phyloP scores from a whole-genome alignment of 2,888 invertebrate species.

The Dexiosoma caninum region DNA sequence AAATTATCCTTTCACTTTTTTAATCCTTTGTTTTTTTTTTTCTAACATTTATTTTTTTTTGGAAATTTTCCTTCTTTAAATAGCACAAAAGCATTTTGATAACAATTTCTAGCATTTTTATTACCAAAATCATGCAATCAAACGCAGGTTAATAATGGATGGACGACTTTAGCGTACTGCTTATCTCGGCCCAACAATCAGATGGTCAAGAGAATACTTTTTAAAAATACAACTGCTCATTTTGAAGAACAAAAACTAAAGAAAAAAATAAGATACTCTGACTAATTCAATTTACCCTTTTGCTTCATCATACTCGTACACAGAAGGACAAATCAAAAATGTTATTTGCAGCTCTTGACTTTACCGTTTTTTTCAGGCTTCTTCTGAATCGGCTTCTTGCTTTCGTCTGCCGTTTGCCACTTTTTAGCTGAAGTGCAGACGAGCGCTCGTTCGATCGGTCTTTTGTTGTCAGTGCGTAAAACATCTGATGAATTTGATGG shows the following conservation, averaged over 20 bases:
- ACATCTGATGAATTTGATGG: conserved; percentile 33
- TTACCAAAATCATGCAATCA: background rate
- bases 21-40: conserved; percentile 56
- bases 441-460: background rate
- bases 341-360: conserved; percentile 71
- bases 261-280: background rate
- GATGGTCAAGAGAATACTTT: conserved; percentile 48
- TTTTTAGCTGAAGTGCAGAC: conserved; percentile 16
- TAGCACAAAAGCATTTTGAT: background rate
- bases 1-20: background rate
- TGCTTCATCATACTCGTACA: background rate
- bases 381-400: background rate
- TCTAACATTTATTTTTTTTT: background rate
- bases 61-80: conserved; percentile 12
- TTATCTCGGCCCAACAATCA: conserved; percentile 57
- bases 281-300: conserved; percentile 53
- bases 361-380: conserved; percentile 66
- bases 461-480: too few species aligned
- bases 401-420: background rate
- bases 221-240: conserved; percentile 50
- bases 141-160: too few species aligned
- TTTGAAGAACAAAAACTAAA: background rate
- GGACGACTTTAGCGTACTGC: background rate
- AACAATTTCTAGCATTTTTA: conserved; percentile 12
- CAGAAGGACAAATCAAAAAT: conserved; percentile 72